phyloP scores from a whole-genome alignment of 1,140 invertebrate genomes.

The Listronotus oregonensis region DNA sequence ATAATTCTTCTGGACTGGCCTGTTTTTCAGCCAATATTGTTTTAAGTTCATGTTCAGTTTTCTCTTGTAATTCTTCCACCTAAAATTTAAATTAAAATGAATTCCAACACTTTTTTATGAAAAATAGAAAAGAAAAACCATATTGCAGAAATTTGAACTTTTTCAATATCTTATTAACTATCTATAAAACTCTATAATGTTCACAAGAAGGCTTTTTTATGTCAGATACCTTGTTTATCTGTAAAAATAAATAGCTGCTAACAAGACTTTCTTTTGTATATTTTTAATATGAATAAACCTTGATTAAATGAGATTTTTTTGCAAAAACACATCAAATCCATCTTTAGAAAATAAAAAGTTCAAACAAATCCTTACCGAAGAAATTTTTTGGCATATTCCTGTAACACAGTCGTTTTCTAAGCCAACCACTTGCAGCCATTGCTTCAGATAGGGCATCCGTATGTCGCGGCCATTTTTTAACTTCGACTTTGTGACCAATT shows the following conservation, averaged over 20 bases:
- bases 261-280: too few species aligned
- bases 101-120: too few species aligned
- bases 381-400: constrained; percentile 63
- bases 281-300: too few species aligned
- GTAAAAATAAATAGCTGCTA: too few species aligned
- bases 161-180: too few species aligned
- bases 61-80: constrained; percentile 80
- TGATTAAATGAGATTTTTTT: too few species aligned
- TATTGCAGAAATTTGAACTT: too few species aligned
- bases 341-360: too few species aligned
- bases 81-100: neutral
- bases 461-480: constrained; percentile 67
- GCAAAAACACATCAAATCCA: too few species aligned
- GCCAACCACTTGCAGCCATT: constrained; percentile 92
- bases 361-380: constrained; percentile 55
- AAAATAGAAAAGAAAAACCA: neutral
- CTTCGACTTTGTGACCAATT: constrained; percentile 84
- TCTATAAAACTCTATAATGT: too few species aligned
- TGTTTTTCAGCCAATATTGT: constrained; percentile 70
- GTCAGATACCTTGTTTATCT: too few species aligned
- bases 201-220: too few species aligned
- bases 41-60: constrained; percentile 81
- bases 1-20: constrained; percentile 77
- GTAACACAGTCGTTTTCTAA: constrained; percentile 57
- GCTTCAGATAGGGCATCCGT: constrained; percentile 75